Evolutionary conservation across 2,113 vertebrate species (phyloP).

Genomic region (Callorhinus ursinus): DNA sequence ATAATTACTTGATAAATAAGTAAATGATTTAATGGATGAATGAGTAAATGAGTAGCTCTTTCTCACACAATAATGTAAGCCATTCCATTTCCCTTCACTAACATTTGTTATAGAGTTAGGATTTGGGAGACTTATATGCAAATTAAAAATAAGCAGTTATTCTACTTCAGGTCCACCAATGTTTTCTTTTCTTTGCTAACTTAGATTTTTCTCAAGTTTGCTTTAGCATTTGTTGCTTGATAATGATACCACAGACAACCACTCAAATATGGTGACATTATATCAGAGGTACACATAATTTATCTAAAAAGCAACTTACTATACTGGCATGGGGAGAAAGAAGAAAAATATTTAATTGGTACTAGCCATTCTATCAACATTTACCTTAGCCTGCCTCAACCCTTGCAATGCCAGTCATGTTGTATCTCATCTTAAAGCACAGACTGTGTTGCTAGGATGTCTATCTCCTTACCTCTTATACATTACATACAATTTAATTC

Average conservation of each 20-base stretch:
- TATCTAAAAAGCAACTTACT: background rate
- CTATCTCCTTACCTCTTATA: background rate
- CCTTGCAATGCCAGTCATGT: background rate
- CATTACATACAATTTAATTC: background rate
- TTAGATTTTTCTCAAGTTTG: background rate
- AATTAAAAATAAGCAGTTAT: background rate
- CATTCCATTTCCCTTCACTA: background rate
- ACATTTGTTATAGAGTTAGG: background rate
- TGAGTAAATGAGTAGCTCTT: background rate
- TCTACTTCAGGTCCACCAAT: background rate
- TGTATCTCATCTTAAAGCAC: background rate
- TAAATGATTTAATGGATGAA: background rate
- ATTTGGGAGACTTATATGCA: background rate
- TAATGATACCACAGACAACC: background rate
- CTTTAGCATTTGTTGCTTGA: background rate
- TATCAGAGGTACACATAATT: background rate
- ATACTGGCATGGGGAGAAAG: background rate
- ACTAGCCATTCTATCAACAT: background rate
- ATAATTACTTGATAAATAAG: background rate
- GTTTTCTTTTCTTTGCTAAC: background rate
- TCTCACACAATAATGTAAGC: background rate
- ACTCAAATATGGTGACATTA: background rate
- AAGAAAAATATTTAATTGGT: background rate
- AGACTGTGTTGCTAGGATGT: background rate
- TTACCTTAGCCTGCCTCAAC: background rate